Base-by-base conservation (phyloP, 1,140 invertebrate genomes). In the Saccostrea echinata region DNA sequence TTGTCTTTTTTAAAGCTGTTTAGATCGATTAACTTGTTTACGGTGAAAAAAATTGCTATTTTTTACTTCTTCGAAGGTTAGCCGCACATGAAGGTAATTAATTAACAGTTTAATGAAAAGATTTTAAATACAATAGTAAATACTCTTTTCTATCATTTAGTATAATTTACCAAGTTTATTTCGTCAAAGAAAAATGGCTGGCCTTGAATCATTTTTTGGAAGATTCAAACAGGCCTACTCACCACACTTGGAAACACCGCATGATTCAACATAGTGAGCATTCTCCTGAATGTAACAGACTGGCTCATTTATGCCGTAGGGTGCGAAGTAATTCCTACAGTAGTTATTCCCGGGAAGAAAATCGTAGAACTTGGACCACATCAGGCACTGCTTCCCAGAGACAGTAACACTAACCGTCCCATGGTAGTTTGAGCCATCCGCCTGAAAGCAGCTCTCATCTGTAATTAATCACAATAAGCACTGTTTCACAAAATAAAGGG, bases 291-390 rank as follows among this genome's bases (percentile, higher is more conserved):
- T 30, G 27, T 76, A 76, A 76, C 68, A 76, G 2, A 76, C 68
- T 18, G 68, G 68, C 27, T 76, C 68, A 1, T 24, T 30, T 24
- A 76, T 4, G 12, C 68, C 68, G 68, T 76, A 76, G 68, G 68
- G 24, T 11, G 68, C 24, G 27, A 76, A 76, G 27, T 76, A 76
- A 18, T 76, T 76, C 27, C 68, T 76, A 16, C 68, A 76, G 68
- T 76, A 76, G 68, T 76, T 76, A 30, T 76, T 76, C 9, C 11
- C 24, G 27, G 68, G 68, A 6, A 76, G 27, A 9, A 76, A 76
- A 30, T 33, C 27, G 68, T 76, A 76, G 27, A 76, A 24, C 3
- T 0, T 13, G 12, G 27, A 30, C 68, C 68, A 76, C 6, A 30
- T 33, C 24, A 76, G 68, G 1, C 68, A 76, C 24, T 24, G 24